Base-by-base conservation (phyloP, 2,888 invertebrate genomes). In the Cactoblastis cactorum region DNA sequence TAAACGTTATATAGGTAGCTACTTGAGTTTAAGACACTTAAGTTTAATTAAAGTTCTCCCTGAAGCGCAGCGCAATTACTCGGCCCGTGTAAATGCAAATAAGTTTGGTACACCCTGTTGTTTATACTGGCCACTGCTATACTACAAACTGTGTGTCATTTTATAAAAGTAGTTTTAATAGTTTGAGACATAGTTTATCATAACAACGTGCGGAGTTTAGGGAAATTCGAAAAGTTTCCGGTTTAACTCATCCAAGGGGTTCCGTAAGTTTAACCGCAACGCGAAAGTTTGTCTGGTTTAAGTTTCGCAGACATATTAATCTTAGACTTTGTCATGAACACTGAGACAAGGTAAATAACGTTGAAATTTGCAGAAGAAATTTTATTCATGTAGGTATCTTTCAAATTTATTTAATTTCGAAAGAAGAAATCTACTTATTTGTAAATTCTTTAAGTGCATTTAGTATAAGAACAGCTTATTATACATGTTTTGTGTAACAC, bases 11-110 rank as follows among this genome's bases (percentile, higher is more conserved):
- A 55, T 58, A 53, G 53, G 74, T 78, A 77, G 75, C 73, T 80
- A 73, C 77, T 80, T 77, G 76, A 78, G 77, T 78, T 79, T 76
- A 80, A 77, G 78, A 80, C 78, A 82, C 75, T 85, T 80, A 76
- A 71, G 79, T 86, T 87, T 87, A 88, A 87, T 88, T 86, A 87
- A 87, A 87, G 73, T 79, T 82, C 77, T 83, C 86, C 87, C 86
- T 69, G 80, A 83, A 84, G 85, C 83, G 76, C 83, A 80, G 70
- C 79, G 84, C 85, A 87, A 84, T 87, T 87, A 87, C 84, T 83
- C 74, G 83, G 83, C 74, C 81, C 84, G 81, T 85, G 87, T 86
- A 85, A 84, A 86, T 88, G 88, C 85, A 87, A 87, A 86, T 86
- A 85, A 83, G 84, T 86, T 85, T 74, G 71, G 76, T 80, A 74